These are phyloP conservation scores for Spilogale gracilis DNA, from an alignment of 2,113 vertebrate genomes.

Conservation along the genomic window DNA sequence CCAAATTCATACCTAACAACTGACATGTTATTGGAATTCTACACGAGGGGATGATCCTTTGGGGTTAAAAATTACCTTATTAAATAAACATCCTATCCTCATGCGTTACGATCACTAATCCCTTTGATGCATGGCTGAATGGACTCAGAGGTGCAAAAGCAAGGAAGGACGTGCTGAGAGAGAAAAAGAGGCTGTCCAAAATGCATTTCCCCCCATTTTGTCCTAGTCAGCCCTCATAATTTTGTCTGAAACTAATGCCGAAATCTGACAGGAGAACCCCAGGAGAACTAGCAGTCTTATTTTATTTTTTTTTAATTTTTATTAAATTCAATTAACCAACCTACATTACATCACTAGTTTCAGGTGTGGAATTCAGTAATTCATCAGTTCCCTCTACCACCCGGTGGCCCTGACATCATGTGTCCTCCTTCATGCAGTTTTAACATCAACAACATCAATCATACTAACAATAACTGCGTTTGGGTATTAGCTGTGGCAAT, in stretches of 20 bases:
- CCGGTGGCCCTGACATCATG: not conserved
- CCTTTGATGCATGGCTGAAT: not conserved
- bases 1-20: not conserved
- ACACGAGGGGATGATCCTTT: not conserved
- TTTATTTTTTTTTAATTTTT: not conserved
- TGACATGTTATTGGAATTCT: not conserved
- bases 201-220: not conserved
- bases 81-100: not conserved
- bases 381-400: not conserved
- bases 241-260: not conserved
- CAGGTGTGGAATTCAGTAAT: not conserved
- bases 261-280: not conserved
- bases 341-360: not conserved
- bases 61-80: not conserved
- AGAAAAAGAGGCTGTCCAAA: not conserved
- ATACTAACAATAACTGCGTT: not conserved
- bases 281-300: not conserved
- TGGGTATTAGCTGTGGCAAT: not conserved
- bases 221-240: not conserved
- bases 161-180: not conserved
- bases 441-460: not conserved
- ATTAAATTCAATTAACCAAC: not conserved
- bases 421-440: not conserved
- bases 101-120: not conserved
- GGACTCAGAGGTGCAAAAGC: not conserved